Conservation (phyloP, 1,140 invertebrate genomes). For the Diachasma alloeum region DNA sequence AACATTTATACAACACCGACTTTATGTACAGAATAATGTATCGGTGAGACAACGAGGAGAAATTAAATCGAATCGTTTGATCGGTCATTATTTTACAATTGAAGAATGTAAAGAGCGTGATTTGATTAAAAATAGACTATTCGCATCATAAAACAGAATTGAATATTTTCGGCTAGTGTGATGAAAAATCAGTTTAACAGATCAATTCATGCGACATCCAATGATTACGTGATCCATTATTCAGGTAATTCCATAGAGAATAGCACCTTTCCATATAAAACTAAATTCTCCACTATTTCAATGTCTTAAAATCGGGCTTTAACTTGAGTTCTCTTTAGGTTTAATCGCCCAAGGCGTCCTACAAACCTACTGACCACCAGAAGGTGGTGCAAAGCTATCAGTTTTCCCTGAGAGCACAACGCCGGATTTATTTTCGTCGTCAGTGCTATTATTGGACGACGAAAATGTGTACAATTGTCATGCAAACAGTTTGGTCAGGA, state of each 20-base stretch:
- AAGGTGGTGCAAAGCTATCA: background rate
- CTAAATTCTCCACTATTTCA: no score
- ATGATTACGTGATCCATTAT: background rate
- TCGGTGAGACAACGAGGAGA: background rate
- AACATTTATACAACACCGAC: background rate
- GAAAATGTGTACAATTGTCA: constrained; percentile 43
- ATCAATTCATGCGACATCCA: no score
- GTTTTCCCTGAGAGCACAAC: background rate
- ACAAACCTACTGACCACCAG: constrained; percentile 3
- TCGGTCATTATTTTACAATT: background rate
- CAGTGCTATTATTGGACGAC: constrained; percentile 28
- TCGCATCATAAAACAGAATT: background rate
- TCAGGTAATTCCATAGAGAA: background rate
- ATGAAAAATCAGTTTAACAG: background rate
- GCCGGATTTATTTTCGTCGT: constrained; percentile 27
- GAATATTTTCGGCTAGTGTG: background rate
- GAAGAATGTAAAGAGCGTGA: background rate
- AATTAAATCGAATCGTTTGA: background rate
- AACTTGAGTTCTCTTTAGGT: background rate
- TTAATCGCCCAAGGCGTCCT: background rate
- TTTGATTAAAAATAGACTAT: background rate
- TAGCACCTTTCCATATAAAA: no score
- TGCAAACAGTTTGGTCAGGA: constrained; percentile 55
- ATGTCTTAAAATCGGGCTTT: no score
- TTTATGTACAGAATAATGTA: background rate